A percentile compares a stretch with the other conserved stretches of the same genome.
Evolutionary conservation across 2,888 invertebrate species (phyloP).

Genomic region (Euproctis similis): DNA sequence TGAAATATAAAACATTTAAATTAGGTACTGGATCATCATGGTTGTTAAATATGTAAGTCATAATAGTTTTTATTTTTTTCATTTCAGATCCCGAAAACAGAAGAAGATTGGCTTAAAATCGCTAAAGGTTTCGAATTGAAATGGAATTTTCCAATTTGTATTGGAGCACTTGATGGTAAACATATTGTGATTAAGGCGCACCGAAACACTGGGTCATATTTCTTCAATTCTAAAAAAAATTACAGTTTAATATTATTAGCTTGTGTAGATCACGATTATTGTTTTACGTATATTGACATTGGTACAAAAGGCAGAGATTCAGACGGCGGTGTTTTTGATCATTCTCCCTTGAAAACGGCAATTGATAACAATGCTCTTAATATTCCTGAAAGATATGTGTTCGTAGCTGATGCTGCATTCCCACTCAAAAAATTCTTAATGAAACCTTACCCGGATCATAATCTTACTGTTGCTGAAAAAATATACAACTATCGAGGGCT

Average conservation of each 20-base stretch:
- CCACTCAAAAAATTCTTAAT: slow-evolving; percentile 13
- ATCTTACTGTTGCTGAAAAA: slow-evolving; percentile 10
- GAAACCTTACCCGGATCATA: slow-evolving; percentile 8
- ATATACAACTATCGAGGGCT: slow-evolving; percentile 11
- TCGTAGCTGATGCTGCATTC: slow-evolving; percentile 18
- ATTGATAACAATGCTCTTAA: slow-evolving; percentile 9
- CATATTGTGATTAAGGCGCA: slow-evolving; percentile 9
- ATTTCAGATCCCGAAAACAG: slow-evolving; percentile 7
- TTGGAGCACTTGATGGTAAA: slow-evolving; percentile 10
- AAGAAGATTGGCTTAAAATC: slow-evolving; percentile 9
- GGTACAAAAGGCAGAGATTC: slow-evolving; percentile 10
- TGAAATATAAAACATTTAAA: slow-evolving; percentile 9
- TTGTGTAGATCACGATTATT: slow-evolving; percentile 11
- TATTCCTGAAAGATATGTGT: too few relatives aligned
- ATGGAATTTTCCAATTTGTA: slow-evolving; percentile 11
- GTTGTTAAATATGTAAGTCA: slow-evolving; percentile 9
- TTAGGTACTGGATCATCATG: slow-evolving; percentile 7
- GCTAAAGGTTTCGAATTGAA: slow-evolving; percentile 8
- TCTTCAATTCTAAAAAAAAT: slow-evolving; percentile 9
- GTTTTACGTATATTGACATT: too few relatives aligned
- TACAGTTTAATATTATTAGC: slow-evolving; percentile 12
- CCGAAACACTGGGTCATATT: slow-evolving; percentile 8
- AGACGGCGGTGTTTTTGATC: slow-evolving; percentile 10
- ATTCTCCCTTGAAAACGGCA: slow-evolving; percentile 8
- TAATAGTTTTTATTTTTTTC: slow-evolving; percentile 7